phyloP scores from a whole-genome alignment of 2,797 vertebrate species.

The Eurystomus glaucurus region DNA sequence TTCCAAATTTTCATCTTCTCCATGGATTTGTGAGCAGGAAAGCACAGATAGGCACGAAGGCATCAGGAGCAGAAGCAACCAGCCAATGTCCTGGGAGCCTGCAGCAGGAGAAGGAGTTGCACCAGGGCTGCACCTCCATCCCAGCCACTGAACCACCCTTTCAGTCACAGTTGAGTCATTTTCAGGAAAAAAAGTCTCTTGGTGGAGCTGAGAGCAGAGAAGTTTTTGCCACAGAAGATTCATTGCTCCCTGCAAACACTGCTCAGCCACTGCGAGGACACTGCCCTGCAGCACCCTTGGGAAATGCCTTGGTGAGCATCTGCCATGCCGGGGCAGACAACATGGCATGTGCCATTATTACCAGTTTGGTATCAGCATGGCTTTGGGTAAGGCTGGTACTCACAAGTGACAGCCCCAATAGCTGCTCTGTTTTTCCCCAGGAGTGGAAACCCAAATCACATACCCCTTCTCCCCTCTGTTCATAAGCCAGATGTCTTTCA shows the following conservation, averaged over 20 bases:
- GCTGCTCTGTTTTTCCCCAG: not conserved
- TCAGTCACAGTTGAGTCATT: not conserved
- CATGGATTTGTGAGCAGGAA: not conserved
- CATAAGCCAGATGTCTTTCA: not conserved
- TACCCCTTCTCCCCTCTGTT: not conserved
- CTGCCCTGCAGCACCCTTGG: not conserved
- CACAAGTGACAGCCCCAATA: not conserved
- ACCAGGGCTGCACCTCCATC: not conserved
- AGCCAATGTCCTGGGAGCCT: not conserved
- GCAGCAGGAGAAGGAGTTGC: not conserved
- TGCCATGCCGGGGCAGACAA: not conserved
- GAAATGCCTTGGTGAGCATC: accelerated
- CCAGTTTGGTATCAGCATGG: not conserved
- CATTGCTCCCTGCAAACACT: not conserved
- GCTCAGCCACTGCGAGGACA: not conserved
- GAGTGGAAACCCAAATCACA: not conserved
- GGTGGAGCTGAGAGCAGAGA: not conserved
- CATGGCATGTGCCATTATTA: not conserved
- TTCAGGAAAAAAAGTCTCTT: not conserved
- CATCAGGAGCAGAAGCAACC: not conserved
- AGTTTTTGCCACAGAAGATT: not conserved
- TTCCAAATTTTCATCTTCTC: not conserved
- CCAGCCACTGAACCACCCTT: not conserved
- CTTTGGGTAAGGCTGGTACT: not conserved
- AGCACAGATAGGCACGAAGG: not conserved